Evolutionary conservation across 2,113 vertebrate genomes (phyloP).

Genomic region (Sphyrna mokarran): DNA sequence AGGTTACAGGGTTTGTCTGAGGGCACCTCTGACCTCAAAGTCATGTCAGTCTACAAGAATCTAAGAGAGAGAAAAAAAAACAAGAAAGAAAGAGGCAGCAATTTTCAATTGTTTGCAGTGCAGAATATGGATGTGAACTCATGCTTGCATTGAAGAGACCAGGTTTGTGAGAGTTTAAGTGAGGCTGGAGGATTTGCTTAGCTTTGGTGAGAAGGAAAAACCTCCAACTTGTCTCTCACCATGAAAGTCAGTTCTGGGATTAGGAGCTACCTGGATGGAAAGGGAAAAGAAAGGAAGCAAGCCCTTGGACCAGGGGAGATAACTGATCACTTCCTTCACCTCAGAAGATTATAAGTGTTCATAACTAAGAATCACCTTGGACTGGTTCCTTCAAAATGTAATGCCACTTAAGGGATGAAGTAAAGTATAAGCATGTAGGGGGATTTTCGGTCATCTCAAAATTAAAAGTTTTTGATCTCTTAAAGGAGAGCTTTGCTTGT

Average conservation of each 20-base stretch:
- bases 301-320: neutral
- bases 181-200: neutral
- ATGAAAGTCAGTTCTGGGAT: neutral
- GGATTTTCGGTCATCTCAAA: neutral
- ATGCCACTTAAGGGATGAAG: neutral
- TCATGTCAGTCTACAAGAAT: neutral
- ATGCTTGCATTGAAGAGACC: neutral
- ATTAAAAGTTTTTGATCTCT: too few species aligned
- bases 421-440: neutral
- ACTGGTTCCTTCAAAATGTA: neutral
- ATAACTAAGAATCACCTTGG: neutral
- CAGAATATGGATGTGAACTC: neutral
- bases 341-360: too few species aligned
- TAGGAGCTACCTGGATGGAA: neutral
- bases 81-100: neutral
- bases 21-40: neutral
- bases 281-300: neutral
- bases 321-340: too few species aligned
- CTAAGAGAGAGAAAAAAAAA: too few species aligned
- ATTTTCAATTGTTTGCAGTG: neutral
- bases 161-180: neutral
- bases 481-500: too few species aligned
- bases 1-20: neutral
- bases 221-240: neutral
- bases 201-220: neutral